Evolutionary conservation across 2,888 invertebrate genomes (phyloP).

Genomic region (Lydus trimaculatus): DNA sequence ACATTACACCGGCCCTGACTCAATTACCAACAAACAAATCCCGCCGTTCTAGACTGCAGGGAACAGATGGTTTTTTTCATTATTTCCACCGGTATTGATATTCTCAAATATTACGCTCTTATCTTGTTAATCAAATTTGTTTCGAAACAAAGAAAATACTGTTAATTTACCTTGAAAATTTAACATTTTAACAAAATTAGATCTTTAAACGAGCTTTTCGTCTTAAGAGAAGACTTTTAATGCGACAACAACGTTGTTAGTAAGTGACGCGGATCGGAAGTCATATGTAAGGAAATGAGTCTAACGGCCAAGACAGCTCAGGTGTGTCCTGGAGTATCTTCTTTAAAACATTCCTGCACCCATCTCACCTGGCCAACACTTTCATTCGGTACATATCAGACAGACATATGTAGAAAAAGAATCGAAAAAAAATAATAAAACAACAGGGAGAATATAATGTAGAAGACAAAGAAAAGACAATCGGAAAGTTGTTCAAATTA

Average conservation of each 20-base stretch:
- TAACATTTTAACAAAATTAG: constrained; percentile 22
- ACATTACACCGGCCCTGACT: constrained; percentile 32
- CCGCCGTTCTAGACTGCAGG: not conserved
- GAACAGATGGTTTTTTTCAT: not conserved
- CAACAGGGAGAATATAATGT: not conserved
- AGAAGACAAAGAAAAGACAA: constrained; percentile 1
- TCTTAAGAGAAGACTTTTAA: constrained; percentile 41
- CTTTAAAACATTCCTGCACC: constrained; percentile 24
- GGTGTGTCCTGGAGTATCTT: constrained; percentile 51
- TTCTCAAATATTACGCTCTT: not conserved
- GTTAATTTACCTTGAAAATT: no score
- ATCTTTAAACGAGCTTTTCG: constrained; percentile 17
- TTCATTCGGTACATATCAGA: not conserved
- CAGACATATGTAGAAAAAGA: not conserved
- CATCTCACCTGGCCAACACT: constrained; percentile 40
- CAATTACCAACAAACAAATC: constrained; percentile 27
- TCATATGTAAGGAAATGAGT: constrained; percentile 60
- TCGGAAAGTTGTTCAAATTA: not conserved
- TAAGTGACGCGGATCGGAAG: constrained; percentile 56
- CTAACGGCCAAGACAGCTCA: constrained; percentile 59
- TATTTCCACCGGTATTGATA: not conserved
- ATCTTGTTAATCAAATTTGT: not conserved
- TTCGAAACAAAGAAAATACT: no score
- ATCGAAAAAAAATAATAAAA: not conserved
- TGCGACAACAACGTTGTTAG: constrained; percentile 21